Evolutionary conservation across 2,888 invertebrate genomes (phyloP).

Genomic region (Sesia apiformis): DNA sequence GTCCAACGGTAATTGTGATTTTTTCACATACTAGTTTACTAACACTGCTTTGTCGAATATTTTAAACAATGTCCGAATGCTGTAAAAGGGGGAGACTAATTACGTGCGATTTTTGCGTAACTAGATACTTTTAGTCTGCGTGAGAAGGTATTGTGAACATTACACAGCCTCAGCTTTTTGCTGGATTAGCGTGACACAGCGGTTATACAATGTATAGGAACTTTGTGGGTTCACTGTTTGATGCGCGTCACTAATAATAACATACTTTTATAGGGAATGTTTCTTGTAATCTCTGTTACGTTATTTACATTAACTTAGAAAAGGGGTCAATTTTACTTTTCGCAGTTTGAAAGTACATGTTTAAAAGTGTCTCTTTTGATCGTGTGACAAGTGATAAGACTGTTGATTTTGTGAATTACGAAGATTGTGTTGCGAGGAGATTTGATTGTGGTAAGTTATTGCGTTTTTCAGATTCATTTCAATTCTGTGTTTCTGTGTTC

Average conservation of each 20-base stretch:
- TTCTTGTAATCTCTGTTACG: not conserved
- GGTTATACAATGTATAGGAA: constrained; percentile 50
- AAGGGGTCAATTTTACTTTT: not conserved
- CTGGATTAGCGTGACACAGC: constrained; percentile 32
- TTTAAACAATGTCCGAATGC: constrained; percentile 41
- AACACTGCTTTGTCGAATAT: constrained; percentile 42
- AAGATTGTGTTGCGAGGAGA: constrained; percentile 2
- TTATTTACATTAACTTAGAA: not conserved
- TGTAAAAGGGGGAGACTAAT: constrained; percentile 44
- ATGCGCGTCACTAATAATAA: constrained; percentile 2
- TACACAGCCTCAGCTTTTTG: constrained; percentile 15
- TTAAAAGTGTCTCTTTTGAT: not conserved
- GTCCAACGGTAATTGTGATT: constrained; percentile 19
- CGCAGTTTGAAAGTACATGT: not conserved
- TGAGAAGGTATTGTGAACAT: constrained; percentile 3
- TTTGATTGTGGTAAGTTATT: too few relatives aligned
- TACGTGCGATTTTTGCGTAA: constrained; percentile 53
- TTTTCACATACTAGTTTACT: constrained; percentile 23
- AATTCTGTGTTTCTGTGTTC: too few relatives aligned
- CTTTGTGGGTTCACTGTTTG: constrained; percentile 11
- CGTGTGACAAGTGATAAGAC: not conserved
- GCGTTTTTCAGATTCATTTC: too few relatives aligned
- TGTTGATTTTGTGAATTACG: not conserved
- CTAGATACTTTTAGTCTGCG: constrained; percentile 7
- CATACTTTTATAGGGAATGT: not conserved